Percentiles rank a stretch among this genome's conserved stretches.
Evolutionary conservation across 2,888 invertebrate genomes (phyloP).

Genomic region (Fragum whitleyi): DNA sequence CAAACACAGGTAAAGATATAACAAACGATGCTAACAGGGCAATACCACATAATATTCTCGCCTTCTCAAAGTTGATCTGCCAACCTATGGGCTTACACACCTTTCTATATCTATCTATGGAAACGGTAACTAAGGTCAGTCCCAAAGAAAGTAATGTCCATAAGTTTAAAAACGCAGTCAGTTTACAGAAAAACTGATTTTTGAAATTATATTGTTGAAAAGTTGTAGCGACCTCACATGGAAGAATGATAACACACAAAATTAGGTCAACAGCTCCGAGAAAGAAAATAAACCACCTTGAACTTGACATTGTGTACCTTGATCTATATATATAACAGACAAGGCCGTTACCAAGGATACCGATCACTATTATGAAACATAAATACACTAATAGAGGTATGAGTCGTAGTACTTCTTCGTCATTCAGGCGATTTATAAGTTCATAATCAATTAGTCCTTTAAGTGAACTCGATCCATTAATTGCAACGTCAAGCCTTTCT

Average conservation of each 20-base stretch:
- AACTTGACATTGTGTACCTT: slow-evolving; percentile 64
- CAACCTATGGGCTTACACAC: slow-evolving; percentile 71
- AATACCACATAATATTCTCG: slow-evolving; percentile 53
- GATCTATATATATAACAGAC: slow-evolving; percentile 67
- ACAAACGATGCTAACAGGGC: slow-evolving; percentile 43
- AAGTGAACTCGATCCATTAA: neutral
- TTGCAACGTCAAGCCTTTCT: neutral
- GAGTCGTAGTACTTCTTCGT: slow-evolving; percentile 57
- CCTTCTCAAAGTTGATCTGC: slow-evolving; percentile 70
- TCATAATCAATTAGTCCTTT: neutral
- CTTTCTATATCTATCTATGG: slow-evolving; percentile 71
- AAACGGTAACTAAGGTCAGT: slow-evolving; percentile 63
- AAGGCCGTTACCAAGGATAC: slow-evolving; percentile 67
- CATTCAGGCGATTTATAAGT: slow-evolving; percentile 44
- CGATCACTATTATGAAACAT: slow-evolving; percentile 47
- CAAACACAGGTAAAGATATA: slow-evolving; percentile 53
- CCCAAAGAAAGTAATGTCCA: slow-evolving; percentile 55
- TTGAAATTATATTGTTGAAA: slow-evolving; percentile 65
- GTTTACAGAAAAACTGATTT: slow-evolving; percentile 50
- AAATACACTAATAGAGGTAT: slow-evolving; percentile 62
- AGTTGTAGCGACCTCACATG: slow-evolving; percentile 60
- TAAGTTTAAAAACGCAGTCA: slow-evolving; percentile 55
- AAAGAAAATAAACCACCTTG: slow-evolving; percentile 67
- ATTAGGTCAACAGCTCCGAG: slow-evolving; percentile 66
- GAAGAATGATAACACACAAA: slow-evolving; percentile 63